Percentiles rank a stretch among this genome's conserved stretches.
Conservation (phyloP, 1,140 invertebrate genomes). For the Pachypsylla venusta region DNA sequence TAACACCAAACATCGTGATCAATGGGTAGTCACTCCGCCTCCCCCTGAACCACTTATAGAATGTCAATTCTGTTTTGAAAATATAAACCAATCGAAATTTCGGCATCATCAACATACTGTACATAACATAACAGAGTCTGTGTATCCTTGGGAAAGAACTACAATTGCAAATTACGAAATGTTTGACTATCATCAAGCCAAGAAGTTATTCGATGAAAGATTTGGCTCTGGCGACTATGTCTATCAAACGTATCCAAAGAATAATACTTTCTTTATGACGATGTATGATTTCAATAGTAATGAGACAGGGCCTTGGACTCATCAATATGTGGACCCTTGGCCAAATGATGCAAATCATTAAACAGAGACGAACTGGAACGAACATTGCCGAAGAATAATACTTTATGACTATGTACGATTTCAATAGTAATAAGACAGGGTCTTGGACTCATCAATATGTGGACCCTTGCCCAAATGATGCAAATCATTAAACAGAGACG, state of each 20-base stretch:
- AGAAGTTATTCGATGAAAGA: not conserved
- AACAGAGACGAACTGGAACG: too few species aligned
- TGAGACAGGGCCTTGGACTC: not conserved
- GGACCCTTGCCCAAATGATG: not conserved
- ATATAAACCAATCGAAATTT: not conserved
- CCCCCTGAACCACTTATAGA: not conserved
- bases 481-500: not conserved
- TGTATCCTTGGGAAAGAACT: not conserved
- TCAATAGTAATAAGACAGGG: not conserved
- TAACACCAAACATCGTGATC: not conserved
- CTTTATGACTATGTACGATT: slow-evolving; percentile 3
- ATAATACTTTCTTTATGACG: slow-evolving; percentile 1
- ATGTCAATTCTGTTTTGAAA: not conserved
- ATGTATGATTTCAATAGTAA: slow-evolving; percentile 4
- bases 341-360: not conserved
- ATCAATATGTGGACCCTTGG: not conserved
- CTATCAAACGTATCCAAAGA: not conserved
- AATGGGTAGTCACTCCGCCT: not conserved
- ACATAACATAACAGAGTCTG: not conserved
- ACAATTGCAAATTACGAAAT: not conserved
- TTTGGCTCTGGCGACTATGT: not conserved
- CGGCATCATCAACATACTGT: not conserved
- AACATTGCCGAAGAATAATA: slow-evolving; percentile 1
- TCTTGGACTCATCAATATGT: not conserved
- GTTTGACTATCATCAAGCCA: not conserved